Conservation (phyloP, 1,140 invertebrate genomes). For the Linepithema humile region DNA sequence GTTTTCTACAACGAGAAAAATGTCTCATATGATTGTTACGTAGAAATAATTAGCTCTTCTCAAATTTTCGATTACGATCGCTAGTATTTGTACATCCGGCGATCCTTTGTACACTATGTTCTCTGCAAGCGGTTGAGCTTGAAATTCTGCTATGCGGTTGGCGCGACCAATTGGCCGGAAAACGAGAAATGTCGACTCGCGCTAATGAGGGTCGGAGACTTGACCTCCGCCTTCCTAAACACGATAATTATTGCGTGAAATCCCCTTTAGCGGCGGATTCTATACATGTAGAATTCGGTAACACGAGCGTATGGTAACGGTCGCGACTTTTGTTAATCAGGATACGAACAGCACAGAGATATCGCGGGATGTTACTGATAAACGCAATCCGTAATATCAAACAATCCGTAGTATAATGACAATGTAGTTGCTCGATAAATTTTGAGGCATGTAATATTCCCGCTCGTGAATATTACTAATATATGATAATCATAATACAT, state of each 20-base stretch:
- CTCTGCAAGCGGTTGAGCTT: background rate
- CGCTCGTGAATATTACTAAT: background rate
- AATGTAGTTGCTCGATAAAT: background rate
- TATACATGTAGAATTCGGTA: background rate
- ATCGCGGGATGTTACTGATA: background rate
- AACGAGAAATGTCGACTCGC: constrained; percentile 60
- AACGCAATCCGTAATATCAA: background rate
- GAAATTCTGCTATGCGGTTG: background rate
- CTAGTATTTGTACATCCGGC: background rate
- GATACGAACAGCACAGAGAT: background rate
- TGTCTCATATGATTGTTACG: background rate
- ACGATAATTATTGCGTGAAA: constrained; percentile 64
- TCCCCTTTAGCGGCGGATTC: constrained; percentile 33
- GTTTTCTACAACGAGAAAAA: background rate
- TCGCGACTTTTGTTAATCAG: constrained; percentile 16
- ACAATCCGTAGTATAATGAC: constrained; percentile 2
- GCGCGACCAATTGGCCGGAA: constrained; percentile 47
- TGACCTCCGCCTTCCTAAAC: constrained; percentile 9
- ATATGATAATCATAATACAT: too few relatives aligned
- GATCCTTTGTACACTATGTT: background rate
- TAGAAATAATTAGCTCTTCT: background rate
- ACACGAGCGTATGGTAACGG: background rate
- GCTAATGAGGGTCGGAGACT: constrained; percentile 60
- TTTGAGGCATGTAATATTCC: background rate
- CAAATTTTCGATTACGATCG: background rate